Evolutionary conservation across 2,888 invertebrate species (phyloP).

Genomic region (Epiblema foenella): DNA sequence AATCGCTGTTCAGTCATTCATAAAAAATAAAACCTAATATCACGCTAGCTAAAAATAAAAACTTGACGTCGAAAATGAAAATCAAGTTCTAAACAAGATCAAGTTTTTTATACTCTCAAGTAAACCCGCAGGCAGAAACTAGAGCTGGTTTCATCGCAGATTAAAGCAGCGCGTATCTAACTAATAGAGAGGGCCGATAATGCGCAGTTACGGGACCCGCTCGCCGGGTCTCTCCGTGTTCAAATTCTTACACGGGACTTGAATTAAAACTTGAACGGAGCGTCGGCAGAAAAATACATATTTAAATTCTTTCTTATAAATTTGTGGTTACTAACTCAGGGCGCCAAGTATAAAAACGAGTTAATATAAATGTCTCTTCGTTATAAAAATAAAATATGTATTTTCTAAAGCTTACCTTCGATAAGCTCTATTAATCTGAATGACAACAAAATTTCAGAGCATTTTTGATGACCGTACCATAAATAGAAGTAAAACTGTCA

Average conservation of each 20-base stretch:
- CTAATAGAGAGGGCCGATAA: slow-evolving; percentile 41
- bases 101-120: background rate
- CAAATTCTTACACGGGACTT: slow-evolving; percentile 79
- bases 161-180: slow-evolving; percentile 31
- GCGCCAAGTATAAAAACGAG: too few species aligned
- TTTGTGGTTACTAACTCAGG: too few species aligned
- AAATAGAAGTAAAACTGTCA: slow-evolving; percentile 77
- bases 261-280: slow-evolving; percentile 79
- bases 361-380: background rate
- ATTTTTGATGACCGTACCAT: slow-evolving; percentile 58
- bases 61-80: background rate
- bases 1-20: too few species aligned
- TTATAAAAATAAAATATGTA: background rate
- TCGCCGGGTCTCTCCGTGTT: slow-evolving; percentile 62
- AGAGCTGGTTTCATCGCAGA: slow-evolving; percentile 35
- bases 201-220: slow-evolving; percentile 34
- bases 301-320: background rate
- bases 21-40: too few species aligned
- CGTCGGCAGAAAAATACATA: slow-evolving; percentile 56
- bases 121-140: slow-evolving; percentile 21
- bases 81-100: slow-evolving; percentile 1
- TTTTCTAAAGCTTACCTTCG: background rate
- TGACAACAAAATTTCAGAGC: background rate
- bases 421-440: background rate
- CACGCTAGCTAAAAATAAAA: background rate